Evolutionary conservation across 1,140 invertebrate genomes (phyloP), one percentile per base, ranked within the genome.

Genomic region (Drosophila kurseongensis): DNA sequence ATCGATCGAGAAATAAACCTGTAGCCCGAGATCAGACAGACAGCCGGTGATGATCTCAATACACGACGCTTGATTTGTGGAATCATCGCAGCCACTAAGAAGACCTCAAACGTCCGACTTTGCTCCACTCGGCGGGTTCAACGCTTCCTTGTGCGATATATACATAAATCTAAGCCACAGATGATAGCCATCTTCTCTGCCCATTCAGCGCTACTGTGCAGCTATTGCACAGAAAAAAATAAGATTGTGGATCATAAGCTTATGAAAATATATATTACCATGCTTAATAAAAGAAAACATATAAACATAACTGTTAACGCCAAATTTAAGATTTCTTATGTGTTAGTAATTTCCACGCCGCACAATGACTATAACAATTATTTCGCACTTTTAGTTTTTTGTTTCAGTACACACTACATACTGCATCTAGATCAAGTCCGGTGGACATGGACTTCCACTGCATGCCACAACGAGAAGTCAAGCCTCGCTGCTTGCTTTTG

Each of bases 21-120:
- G 83, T 86, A 86, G 83, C 71, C 40, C 44, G 47, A 42, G 55
- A 61, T 54, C 50, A 62, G 27, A 18, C 60, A 75, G 55, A 65
- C 60, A 61, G 41, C 51, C 60, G 55, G 67, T 90, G 84, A 89
- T 89, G 84, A 89, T 89, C 84, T 89, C 84, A 89, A 89, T 89
- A 66, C 71, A 81, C 63, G 42, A 45, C 66, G 58, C 59, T 76
- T 86, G 78, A 88, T 75, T 82, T 85, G 83, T 88, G 78, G 85
- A 88, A 88, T 88, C 75, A 66, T 54, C 56, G 27, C 38, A 45
- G 45, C 45, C 10, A 55, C 44, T 40, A 45, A 56, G 45, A 68
- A 52, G 23, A 44, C 38, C 41, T 32, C 29, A 32, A 32, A 32
- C 5, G 29, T 32, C 29, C n/a, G 38, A 52, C 51, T 2, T 47